Evolutionary conservation across 2,113 vertebrate species (phyloP), one percentile per base, ranked within the genome.

Genomic region (Malurus elegans): DNA sequence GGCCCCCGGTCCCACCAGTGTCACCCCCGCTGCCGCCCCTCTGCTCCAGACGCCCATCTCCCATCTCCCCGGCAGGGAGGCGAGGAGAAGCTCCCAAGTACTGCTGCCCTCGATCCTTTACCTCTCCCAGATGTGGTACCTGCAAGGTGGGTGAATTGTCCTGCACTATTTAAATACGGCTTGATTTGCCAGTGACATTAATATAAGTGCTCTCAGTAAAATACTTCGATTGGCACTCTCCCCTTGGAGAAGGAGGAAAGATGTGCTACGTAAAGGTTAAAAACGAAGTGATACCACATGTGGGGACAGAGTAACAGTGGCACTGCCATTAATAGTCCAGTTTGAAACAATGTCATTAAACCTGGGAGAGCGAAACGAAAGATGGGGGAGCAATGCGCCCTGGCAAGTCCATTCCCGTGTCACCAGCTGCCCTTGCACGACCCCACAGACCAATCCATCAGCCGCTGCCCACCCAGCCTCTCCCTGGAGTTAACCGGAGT

Each of bases 331-430:
- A 50, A 56, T 13, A 67, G 67, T 47, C 51, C 70, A 36, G 70
- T 64, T 96, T 73, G 90, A 94, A 96, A 70, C 74, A 26, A 38
- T 25, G 67, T 47, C 20, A 4, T 15, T 28, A 26, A 84, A 80
- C 15, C 7, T 75, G 6, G 28, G 40, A 80, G 82, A 90, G 56
- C 15, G 21, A 31, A 74, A 57, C 2, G 12, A 48, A 34, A 1
- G 6, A 40, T 60, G 32, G 42, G 64, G 23, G 61, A 2, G 3
- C 1, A 4, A 36, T 24, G 65, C 7, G 14, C 13, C 26, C 56
- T 38, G 20, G 42, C 42, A 14, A 73, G 81, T 66, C 71, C 75
- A 7, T 36, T 75, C 42, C 47, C 7, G 0, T 34, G 51, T 42
- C 29, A 7, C 45, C 25, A 14, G 50, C 16, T 6, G 4, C 56